Percentiles rank a stretch among this genome's conserved stretches.
These are phyloP conservation scores for Microtus richardsoni DNA, from an alignment of 2,113 vertebrate genomes.

Conservation along the genomic window DNA sequence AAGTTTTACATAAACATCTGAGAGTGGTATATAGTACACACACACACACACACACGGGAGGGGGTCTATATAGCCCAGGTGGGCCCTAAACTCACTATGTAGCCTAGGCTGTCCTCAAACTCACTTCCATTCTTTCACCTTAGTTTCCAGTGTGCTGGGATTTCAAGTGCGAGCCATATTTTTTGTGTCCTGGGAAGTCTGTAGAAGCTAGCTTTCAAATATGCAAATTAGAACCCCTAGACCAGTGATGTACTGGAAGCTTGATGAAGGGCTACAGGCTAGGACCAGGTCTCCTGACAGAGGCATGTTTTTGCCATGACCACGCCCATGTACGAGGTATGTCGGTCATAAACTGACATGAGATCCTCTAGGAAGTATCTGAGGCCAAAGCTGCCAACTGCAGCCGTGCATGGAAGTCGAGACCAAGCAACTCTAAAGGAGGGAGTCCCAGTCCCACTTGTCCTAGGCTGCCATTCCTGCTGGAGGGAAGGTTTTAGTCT, in stretches of 20 bases:
- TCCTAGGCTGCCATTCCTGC: background rate
- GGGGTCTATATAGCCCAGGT: background rate
- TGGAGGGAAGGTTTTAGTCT: background rate
- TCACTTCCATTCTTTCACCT: background rate
- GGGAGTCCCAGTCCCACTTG: background rate
- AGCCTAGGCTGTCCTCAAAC: background rate
- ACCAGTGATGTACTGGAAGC: background rate
- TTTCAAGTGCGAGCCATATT: background rate
- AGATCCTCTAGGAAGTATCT: background rate
- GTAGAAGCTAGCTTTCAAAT: background rate
- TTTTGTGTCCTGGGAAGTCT: background rate
- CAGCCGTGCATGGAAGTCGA: background rate
- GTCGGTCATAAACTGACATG: background rate
- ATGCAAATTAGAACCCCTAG: background rate
- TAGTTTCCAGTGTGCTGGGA: background rate
- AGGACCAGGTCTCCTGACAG: background rate
- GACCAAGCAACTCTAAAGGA: background rate
- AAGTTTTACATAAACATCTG: background rate
- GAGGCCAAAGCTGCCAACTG: background rate
- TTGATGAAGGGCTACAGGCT: background rate
- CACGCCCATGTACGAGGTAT: background rate
- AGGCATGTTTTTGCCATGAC: background rate
- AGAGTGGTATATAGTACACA: no score
- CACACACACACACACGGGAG: background rate
- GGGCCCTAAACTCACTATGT: background rate